phyloP scores from a whole-genome alignment of 2,113 vertebrate genomes.

The Pelmatolapia mariae region DNA sequence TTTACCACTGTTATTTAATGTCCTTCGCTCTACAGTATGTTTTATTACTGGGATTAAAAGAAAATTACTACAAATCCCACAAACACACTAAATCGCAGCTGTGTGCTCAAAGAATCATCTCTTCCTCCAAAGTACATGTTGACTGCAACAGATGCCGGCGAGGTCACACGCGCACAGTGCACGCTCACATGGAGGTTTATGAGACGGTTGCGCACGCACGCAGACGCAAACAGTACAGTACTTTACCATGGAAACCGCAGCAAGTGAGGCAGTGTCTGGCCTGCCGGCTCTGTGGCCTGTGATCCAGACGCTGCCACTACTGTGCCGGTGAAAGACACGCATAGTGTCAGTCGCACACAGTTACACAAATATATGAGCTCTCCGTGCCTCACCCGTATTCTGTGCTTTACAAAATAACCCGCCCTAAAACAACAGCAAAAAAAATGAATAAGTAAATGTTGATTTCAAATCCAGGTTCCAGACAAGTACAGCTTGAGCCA shows the following conservation, averaged over 20 bases:
- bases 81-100: slow-evolving; percentile 10
- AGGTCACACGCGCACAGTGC: not conserved
- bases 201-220: not conserved
- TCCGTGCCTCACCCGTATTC: not conserved
- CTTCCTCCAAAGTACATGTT: not conserved
- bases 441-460: not conserved
- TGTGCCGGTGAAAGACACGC: not conserved
- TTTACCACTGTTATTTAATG: not conserved
- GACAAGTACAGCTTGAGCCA: not conserved
- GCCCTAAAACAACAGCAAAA: not conserved
- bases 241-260: slow-evolving; percentile 36
- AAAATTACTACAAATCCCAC: not conserved
- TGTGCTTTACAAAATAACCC: not conserved
- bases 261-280: slow-evolving; percentile 40
- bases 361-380: not conserved
- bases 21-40: not conserved
- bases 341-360: not conserved
- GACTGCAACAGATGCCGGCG: slow-evolving; percentile 8
- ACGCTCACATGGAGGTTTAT: not conserved
- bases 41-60: slow-evolving; percentile 19
- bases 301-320: not conserved
- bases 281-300: not conserved
- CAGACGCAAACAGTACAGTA: not conserved
- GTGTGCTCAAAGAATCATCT: slow-evolving; percentile 4
- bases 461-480: not conserved